These are phyloP conservation scores for Zenarchopterus dispar DNA, from an alignment of 2,797 vertebrate species.

Conservation along the genomic window DNA sequence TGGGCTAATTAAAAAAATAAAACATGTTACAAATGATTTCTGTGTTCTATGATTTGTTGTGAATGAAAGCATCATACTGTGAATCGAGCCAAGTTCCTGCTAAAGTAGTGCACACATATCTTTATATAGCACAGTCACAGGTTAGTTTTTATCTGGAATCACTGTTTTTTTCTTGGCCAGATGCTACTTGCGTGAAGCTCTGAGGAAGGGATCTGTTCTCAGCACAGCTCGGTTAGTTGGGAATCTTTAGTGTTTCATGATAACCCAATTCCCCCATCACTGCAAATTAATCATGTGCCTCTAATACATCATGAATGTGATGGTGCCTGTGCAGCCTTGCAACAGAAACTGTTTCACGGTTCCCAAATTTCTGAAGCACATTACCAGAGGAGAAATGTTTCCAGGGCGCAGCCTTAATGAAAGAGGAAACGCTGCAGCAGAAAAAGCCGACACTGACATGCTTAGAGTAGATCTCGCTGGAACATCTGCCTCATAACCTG, in stretches of 20 bases:
- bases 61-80: too few relatives aligned
- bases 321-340: slow-evolving; percentile 18
- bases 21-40: too few relatives aligned
- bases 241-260: slow-evolving; percentile 27
- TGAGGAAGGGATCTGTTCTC: slow-evolving; percentile 16
- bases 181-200: slow-evolving; percentile 15
- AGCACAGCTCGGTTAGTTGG: slow-evolving; percentile 14
- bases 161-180: slow-evolving; percentile 5
- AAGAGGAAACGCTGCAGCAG: slow-evolving; percentile 29
- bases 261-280: slow-evolving; percentile 34
- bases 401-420: slow-evolving; percentile 37
- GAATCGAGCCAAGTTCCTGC: too few relatives aligned
- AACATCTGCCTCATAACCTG: slow-evolving; percentile 55
- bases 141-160: too few relatives aligned
- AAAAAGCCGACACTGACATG: slow-evolving; percentile 29
- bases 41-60: too few relatives aligned
- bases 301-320: slow-evolving; percentile 42
- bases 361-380: slow-evolving; percentile 38
- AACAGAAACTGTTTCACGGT: slow-evolving; percentile 46
- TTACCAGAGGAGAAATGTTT: slow-evolving; percentile 36
- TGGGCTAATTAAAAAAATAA: too few relatives aligned
- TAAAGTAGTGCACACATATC: too few relatives aligned
- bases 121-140: too few relatives aligned
- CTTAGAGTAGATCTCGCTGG: slow-evolving; percentile 29
- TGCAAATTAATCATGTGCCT: slow-evolving; percentile 40